phyloP scores from a whole-genome alignment of 2,888 invertebrate species.

The Baronia brevicornis region DNA sequence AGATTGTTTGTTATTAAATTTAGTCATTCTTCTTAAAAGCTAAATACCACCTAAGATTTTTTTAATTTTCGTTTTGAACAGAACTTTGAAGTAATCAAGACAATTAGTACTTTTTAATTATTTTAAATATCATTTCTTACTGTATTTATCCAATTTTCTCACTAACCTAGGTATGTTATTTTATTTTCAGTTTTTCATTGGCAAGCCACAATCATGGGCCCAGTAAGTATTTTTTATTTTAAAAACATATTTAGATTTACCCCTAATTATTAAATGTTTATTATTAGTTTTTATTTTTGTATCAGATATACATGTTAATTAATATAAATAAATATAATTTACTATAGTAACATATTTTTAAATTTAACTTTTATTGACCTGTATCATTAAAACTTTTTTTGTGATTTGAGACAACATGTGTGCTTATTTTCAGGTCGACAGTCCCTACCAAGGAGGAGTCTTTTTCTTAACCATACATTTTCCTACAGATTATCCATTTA shows the following conservation, averaged over 20 bases:
- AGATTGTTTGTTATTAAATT: no score
- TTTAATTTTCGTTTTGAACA: no score
- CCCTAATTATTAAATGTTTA: slow-evolving; percentile 8
- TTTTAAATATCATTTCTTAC: slow-evolving; percentile 13
- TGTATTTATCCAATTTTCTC: slow-evolving; percentile 32
- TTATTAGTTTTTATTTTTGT: slow-evolving; percentile 5
- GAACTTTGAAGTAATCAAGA: no score
- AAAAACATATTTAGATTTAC: slow-evolving; percentile 7
- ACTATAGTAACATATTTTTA: no score
- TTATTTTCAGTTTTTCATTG: slow-evolving; percentile 97
- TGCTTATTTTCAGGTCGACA: slow-evolving; percentile 87
- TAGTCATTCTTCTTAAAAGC: no score
- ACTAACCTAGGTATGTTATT: no score
- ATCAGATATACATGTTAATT: background rate
- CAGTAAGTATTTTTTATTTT: slow-evolving; percentile 81
- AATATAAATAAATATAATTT: background rate
- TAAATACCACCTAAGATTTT: no score
- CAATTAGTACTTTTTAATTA: slow-evolving; percentile 27
- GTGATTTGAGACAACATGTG: slow-evolving; percentile 2
- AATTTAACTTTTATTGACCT: no score
- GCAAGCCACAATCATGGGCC: slow-evolving; percentile 99
- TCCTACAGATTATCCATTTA: slow-evolving; percentile 99
- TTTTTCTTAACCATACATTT: slow-evolving; percentile 99
- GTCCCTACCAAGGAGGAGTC: slow-evolving; percentile 99
- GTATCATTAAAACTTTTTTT: no score